Conservation (phyloP, 2,797 vertebrate genomes). For the Amniataba percoides region DNA sequence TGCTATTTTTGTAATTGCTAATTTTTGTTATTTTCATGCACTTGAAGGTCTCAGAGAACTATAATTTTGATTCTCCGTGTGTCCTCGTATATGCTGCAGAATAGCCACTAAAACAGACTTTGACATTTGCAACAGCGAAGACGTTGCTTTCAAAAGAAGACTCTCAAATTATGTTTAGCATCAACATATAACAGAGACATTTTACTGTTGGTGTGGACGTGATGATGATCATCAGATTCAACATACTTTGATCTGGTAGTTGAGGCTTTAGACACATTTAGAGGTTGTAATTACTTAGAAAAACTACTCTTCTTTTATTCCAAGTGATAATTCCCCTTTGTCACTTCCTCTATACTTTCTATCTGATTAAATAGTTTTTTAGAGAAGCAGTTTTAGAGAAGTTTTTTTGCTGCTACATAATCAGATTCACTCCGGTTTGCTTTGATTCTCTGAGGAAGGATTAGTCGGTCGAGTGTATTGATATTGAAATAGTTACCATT, state of each 20-base stretch:
- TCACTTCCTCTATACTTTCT: background rate
- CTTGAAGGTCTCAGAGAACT: too few species aligned
- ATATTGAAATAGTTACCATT: constrained; percentile 1
- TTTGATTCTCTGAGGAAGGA: background rate
- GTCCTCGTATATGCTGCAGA: too few species aligned
- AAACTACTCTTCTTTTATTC: background rate
- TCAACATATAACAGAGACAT: background rate
- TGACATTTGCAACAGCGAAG: background rate
- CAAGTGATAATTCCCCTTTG: background rate
- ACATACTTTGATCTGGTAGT: background rate
- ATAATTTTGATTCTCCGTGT: too few species aligned
- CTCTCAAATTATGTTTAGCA: too few species aligned
- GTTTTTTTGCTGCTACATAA: background rate
- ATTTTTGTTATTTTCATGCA: too few species aligned
- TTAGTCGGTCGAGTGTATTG: background rate
- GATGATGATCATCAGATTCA: too few species aligned
- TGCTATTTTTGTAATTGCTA: too few species aligned
- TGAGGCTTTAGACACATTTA: background rate
- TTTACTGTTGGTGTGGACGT: too few species aligned
- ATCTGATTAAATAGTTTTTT: background rate
- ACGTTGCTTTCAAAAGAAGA: background rate
- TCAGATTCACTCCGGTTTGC: background rate
- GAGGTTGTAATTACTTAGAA: background rate
- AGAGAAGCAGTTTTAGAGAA: constrained; percentile 1
- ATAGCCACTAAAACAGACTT: too few species aligned